These are phyloP conservation scores for Erpobdella octoculata DNA, from an alignment of 2,888 invertebrate species.

Conservation along the genomic window DNA sequence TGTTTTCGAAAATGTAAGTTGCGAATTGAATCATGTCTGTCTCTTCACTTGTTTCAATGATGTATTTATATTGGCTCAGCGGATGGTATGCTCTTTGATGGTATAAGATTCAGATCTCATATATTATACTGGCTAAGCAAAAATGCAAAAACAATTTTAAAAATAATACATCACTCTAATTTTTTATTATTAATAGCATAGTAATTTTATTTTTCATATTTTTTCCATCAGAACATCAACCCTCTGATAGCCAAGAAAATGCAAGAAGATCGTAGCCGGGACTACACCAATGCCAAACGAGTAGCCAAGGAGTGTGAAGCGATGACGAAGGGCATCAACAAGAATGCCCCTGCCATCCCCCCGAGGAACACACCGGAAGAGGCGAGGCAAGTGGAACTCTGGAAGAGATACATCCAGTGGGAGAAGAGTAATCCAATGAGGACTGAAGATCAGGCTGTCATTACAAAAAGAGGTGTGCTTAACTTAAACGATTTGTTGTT, in stretches of 20 bases:
- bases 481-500: too few relatives aligned
- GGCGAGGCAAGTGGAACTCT: constrained; percentile 87
- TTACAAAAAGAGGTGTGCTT: constrained; percentile 67
- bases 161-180: too few relatives aligned
- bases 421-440: constrained; percentile 91
- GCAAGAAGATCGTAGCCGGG: constrained; percentile 85
- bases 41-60: too few relatives aligned
- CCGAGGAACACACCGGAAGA: constrained; percentile 79
- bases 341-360: constrained; percentile 92
- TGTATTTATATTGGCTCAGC: too few relatives aligned
- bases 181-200: too few relatives aligned
- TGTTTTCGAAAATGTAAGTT: constrained; percentile 68
- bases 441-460: constrained; percentile 86
- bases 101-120: too few relatives aligned
- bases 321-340: constrained; percentile 84
- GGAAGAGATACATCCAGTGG: constrained; percentile 97
- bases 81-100: too few relatives aligned
- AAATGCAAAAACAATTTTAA: not conserved
- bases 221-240: constrained; percentile 60
- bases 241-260: constrained; percentile 87
- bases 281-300: constrained; percentile 91
- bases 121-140: too few relatives aligned
- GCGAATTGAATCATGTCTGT: not conserved
- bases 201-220: too few relatives aligned
- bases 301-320: constrained; percentile 91